Conservation (phyloP, 1,140 invertebrate species). For the Formica exsecta region DNA sequence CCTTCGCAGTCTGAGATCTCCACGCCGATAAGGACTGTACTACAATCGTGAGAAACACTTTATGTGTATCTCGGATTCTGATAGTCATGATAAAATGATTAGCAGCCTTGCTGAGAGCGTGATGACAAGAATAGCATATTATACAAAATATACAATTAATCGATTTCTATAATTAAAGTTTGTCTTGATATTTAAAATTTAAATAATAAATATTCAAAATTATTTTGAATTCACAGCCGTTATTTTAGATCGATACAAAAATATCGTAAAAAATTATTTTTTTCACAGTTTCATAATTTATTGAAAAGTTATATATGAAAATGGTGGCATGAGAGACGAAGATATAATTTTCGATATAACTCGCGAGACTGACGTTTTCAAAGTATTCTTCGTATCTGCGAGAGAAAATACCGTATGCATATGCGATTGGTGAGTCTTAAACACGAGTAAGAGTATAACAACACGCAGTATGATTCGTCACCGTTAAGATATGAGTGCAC, state of each 20-base stretch:
- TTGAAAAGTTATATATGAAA: not conserved
- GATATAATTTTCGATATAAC: not conserved
- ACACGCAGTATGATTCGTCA: slow-evolving; percentile 42
- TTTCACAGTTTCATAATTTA: not conserved
- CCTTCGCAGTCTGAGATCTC: not conserved
- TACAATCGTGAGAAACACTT: slow-evolving; percentile 34
- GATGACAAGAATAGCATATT: not conserved
- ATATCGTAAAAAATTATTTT: not conserved
- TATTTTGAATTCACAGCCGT: not conserved
- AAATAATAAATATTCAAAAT: slow-evolving; percentile 1
- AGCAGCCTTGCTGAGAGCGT: not conserved
- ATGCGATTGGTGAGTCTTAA: slow-evolving; percentile 23
- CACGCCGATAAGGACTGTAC: slow-evolving; percentile 1
- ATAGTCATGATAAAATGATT: not conserved
- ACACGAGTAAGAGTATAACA: not conserved
- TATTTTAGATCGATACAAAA: not conserved
- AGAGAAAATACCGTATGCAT: not conserved
- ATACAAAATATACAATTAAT: not conserved
- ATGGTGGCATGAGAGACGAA: not conserved
- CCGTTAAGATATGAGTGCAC: slow-evolving; percentile 33
- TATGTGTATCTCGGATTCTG: not conserved
- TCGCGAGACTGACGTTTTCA: not conserved
- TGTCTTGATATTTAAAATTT: not conserved
- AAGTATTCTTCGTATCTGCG: not conserved
- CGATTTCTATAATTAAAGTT: not conserved